Evolutionary conservation across 2,797 vertebrate species (phyloP), one percentile per base, ranked within the genome.

Genomic region (Euthynnus affinis): DNA sequence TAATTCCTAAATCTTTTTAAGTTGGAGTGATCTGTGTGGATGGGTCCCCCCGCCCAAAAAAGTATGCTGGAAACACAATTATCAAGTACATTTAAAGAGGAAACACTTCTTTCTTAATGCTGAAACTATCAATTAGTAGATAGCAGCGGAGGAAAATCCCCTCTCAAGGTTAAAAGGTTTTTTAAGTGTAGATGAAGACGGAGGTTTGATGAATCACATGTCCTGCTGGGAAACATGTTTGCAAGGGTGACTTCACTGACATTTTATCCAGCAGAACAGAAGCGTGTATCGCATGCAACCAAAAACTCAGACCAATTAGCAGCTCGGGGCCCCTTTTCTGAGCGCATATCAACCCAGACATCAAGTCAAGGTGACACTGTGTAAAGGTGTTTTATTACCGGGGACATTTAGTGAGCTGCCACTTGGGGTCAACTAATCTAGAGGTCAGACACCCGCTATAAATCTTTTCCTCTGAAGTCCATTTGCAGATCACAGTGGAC

Each of bases 121-220:
- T 51, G 22, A 42, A 80, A 18, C 40, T 61, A 32, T 58, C 18
- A 57, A 55, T 77, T 53, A 68, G 17, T 18, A 68, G 52, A 83
- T 48, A 18, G 66, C 34, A 75, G 66, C 27, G 17, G 17, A 66
- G 40, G 53, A 52, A 71, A 75, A 42, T 29, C 52, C 71, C 60
- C 56, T 37, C 9, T 68, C 53, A 48, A 48, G 58, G 70, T 55
- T 51, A 56, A n/a, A 60, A 48, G 48, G 34, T 75, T 70, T 29
- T 29, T 29, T 29, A 25, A 23, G 61, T 57, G 6, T 27, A 67
- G 58, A 57, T 65, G 1, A 48, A 74, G 58, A 74, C 27, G 9
- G 23, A 46, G 1, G 23, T 40, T 23, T 52, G 9, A 10, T 10
- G 5, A 23, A 71, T 49, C 20, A 18, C 13, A 52, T 14, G 1